These are phyloP conservation scores for Gastrophysa polygoni DNA, from an alignment of 2,888 invertebrate genomes.

Conservation along the genomic window DNA sequence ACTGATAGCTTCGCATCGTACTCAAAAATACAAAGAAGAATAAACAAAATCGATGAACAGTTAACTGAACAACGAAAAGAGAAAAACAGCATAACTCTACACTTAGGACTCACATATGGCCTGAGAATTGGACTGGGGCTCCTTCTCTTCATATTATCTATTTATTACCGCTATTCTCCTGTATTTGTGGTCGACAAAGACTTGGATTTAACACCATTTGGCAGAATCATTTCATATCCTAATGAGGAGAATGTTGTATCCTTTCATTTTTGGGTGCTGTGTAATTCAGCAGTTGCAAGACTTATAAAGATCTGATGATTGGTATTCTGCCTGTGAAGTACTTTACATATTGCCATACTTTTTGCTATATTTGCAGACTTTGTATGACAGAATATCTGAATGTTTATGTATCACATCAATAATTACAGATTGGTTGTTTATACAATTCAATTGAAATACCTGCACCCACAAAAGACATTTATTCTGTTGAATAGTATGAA, in stretches of 20 bases:
- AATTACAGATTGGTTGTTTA: no score
- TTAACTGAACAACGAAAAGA: constrained; percentile 54
- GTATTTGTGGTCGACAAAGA: constrained; percentile 57
- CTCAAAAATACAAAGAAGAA: constrained; percentile 65
- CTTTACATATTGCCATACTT: no score
- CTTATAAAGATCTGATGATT: constrained; percentile 35
- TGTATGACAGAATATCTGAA: no score
- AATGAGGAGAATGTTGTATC: constrained; percentile 61
- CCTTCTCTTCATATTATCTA: constrained; percentile 53
- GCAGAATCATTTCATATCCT: constrained; percentile 60
- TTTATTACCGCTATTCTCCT: constrained; percentile 58
- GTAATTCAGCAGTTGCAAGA: constrained; percentile 58
- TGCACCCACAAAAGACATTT: no score
- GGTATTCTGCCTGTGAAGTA: no score
- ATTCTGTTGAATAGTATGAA: no score
- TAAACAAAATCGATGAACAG: constrained; percentile 62
- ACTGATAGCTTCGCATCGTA: constrained; percentile 67
- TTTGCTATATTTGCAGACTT: no score
- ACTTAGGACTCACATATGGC: constrained; percentile 53
- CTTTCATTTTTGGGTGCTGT: constrained; percentile 62
- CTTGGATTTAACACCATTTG: constrained; percentile 59
- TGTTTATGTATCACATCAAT: no score
- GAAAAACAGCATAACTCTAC: constrained; percentile 40
- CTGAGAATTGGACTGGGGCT: constrained; percentile 54
- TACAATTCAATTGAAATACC: no score